A percentile compares a stretch with the other conserved stretches of the same genome.
Conservation (phyloP, 2,888 invertebrate species). For the Amblyteles armatorius region DNA sequence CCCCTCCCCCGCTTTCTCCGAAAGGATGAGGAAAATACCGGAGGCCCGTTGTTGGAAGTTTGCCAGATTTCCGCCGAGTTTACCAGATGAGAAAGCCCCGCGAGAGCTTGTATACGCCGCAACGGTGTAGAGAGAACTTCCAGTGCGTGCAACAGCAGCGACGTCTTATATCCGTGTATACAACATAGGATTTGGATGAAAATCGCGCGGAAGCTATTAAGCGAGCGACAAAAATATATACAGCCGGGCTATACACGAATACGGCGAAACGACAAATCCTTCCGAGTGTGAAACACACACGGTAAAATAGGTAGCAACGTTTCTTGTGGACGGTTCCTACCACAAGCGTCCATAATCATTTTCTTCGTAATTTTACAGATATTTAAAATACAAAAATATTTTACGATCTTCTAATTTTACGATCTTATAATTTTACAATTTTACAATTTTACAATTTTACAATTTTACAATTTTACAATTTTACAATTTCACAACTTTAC, state of each 20-base stretch:
- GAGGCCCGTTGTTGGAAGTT: slow-evolving; percentile 49
- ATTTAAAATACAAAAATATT: too few relatives aligned
- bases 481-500: too few relatives aligned
- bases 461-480: too few relatives aligned
- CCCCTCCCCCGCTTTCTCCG: not conserved
- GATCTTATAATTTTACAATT: too few relatives aligned
- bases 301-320: too few relatives aligned
- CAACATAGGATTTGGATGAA: not conserved
- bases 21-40: slow-evolving; percentile 29
- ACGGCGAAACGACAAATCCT: not conserved
- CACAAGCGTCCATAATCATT: too few relatives aligned
- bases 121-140: slow-evolving; percentile 6
- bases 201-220: slow-evolving; percentile 19
- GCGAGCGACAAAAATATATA: slow-evolving; percentile 12
- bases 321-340: too few relatives aligned
- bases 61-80: slow-evolving; percentile 53
- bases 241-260: not conserved
- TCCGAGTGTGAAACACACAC: too few relatives aligned
- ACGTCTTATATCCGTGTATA: not conserved
- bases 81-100: slow-evolving; percentile 39
- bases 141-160: slow-evolving; percentile 12
- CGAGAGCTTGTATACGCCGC: not conserved
- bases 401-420: too few relatives aligned
- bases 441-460: too few relatives aligned
- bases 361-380: too few relatives aligned